Evolutionary conservation across 2,888 invertebrate species (phyloP), one percentile per base, ranked within the genome.

Genomic region (Pterostichus madidus): DNA sequence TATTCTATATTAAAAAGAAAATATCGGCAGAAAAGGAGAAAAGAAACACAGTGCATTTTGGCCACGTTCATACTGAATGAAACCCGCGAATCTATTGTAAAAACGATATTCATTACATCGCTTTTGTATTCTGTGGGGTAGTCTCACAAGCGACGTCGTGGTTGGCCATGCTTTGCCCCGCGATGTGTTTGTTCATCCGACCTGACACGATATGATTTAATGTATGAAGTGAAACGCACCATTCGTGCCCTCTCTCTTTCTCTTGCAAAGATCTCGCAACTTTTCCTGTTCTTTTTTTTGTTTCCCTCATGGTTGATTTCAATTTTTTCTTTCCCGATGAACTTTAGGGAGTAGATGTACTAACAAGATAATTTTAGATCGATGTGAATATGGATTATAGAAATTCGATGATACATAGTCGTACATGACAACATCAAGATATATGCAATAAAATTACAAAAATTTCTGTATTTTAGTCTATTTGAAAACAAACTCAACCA

Each of bases 171-270:
- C 31, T 31, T 31, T 64, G 64, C 52, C 13, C 24, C 52, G 32
- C 32, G 49, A 46, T 46, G 49, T 75, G 32, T 49, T 7, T 75
- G 75, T 75, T 75, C 75, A 52, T 75, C 32, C 52, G 32, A 13
- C 52, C 75, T 49, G 75, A 44, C 75, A 75, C 73, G 46, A 49
- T 49, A 73, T 75, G 75, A 75, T 75, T 75, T 75, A 75, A 75
- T 75, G 75, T 75, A 75, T 75, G 52, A 71, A 75, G 31, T 31
- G 75, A 32, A 52, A 44, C 31, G n/a, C 52, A 49, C 17, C 17
- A 10, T 7, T 17, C 17, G n/a, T 31, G 7, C 13, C 5, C 11
- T 44, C 32, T 17, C 24, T 8, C 24, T 64, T 7, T 13, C 35
- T 6, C 32, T 64, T 35, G 11, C 35, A 35, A 35, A 13, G 64